phyloP scores from a whole-genome alignment of 2,113 vertebrate genomes.

The Poeciliopsis prolifica region DNA sequence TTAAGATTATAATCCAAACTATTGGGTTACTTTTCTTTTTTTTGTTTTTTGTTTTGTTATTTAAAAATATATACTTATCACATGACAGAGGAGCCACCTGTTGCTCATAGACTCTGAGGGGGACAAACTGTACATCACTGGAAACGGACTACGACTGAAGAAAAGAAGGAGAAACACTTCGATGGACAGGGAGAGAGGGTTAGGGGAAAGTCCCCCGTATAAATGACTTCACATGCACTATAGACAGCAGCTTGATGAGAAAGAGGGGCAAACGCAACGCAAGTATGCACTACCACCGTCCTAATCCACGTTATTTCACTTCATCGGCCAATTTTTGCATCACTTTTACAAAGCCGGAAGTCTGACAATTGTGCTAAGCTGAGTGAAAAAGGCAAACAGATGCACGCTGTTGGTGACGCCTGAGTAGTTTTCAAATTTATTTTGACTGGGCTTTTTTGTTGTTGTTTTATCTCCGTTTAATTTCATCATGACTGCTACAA shows the following conservation, averaged over 20 bases:
- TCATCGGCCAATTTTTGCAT: not conserved
- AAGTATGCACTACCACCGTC: conserved; percentile 46
- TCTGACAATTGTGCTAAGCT: conserved; percentile 60
- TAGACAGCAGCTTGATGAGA: conserved; percentile 65
- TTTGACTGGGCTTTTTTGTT: conserved; percentile 36
- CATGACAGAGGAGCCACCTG: conserved; percentile 73
- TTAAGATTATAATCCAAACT: conserved; percentile 76
- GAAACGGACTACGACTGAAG: conserved; percentile 71
- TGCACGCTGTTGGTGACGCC: conserved; percentile 56
- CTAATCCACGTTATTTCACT: conserved; percentile 34
- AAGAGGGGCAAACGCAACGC: conserved; percentile 37
- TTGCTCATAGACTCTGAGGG: conserved; percentile 74
- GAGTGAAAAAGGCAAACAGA: conserved; percentile 51
- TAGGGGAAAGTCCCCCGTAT: conserved; percentile 39
- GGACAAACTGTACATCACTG: conserved; percentile 74
- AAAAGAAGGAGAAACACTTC: conserved; percentile 54
- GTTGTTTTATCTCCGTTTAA: conserved; percentile 21
- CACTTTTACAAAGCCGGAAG: not conserved
- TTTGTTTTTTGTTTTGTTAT: conserved; percentile 32
- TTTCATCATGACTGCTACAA: conserved; percentile 70
- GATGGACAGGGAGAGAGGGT: conserved; percentile 48
- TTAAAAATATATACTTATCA: conserved; percentile 80
- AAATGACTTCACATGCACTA: conserved; percentile 71
- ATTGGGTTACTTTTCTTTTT: conserved; percentile 64
- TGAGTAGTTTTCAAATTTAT: conserved; percentile 65